These are phyloP conservation scores for Pseudomyrmex dendroicus DNA, from an alignment of 1,140 invertebrate species.

Conservation along the genomic window DNA sequence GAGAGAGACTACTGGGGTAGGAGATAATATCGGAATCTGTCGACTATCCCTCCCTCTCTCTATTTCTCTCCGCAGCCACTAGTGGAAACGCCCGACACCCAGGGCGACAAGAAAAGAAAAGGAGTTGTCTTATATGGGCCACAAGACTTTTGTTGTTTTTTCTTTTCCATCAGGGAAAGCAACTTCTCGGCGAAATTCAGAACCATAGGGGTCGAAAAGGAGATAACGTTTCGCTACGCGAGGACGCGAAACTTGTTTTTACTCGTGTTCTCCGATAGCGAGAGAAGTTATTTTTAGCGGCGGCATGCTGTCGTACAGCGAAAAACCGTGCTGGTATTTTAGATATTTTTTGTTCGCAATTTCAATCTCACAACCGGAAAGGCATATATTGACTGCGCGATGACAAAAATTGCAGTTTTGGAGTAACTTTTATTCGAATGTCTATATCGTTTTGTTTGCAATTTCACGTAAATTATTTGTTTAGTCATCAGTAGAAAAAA, in stretches of 20 bases:
- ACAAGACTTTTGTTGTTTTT: constrained; percentile 28
- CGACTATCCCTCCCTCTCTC: constrained; percentile 9
- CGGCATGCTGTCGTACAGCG: not conserved
- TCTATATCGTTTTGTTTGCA: too few species aligned
- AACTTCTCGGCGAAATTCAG: constrained; percentile 56
- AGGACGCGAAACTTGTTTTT: constrained; percentile 32
- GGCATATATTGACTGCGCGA: too few species aligned
- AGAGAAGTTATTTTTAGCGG: constrained; percentile 3
- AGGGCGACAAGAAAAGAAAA: not conserved
- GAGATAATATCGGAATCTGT: constrained; percentile 38
- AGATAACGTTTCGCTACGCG: constrained; percentile 23
- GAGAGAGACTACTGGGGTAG: not conserved
- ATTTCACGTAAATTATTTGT: too few species aligned
- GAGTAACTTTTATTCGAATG: too few species aligned
- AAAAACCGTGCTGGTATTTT: too few species aligned
- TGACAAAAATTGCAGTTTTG: too few species aligned
- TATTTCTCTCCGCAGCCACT: not conserved
- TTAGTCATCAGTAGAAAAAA: too few species aligned
- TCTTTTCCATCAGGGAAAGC: not conserved
- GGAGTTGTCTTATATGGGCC: constrained; percentile 59
- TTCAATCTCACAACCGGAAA: too few species aligned
- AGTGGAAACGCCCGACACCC: not conserved
- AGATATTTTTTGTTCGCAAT: too few species aligned
- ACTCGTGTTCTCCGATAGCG: constrained; percentile 32
- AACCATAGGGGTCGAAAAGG: not conserved